Evolutionary conservation across 2,113 vertebrate species (phyloP).

Genomic region (Hydropotes inermis): DNA sequence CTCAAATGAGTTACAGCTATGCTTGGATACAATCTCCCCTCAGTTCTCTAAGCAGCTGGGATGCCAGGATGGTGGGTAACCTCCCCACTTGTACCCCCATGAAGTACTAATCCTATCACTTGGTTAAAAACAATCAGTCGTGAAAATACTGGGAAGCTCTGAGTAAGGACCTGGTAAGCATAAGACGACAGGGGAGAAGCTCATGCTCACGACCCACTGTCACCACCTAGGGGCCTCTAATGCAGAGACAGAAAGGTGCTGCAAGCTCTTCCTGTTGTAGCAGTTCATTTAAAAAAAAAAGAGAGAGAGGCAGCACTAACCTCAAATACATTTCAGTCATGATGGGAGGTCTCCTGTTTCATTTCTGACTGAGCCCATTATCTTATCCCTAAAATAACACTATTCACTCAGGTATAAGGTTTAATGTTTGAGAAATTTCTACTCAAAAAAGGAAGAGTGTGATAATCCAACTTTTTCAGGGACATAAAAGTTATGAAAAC

Average conservation of each 20-base stretch:
- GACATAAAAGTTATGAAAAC: neutral
- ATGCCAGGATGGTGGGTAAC: neutral
- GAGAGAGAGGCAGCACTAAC: neutral
- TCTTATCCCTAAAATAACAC: neutral
- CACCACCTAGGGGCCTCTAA: neutral
- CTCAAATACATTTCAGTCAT: neutral
- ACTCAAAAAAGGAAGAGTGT: neutral
- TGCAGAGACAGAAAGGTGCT: neutral
- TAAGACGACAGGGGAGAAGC: neutral
- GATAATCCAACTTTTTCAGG: neutral
- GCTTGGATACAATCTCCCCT: neutral
- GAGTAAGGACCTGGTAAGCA: neutral
- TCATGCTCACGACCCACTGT: neutral
- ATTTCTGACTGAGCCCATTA: neutral
- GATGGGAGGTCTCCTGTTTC: neutral
- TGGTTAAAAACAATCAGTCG: slow-evolving; percentile 40
- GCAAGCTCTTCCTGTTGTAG: neutral
- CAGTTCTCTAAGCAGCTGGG: neutral
- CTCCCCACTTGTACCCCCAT: neutral
- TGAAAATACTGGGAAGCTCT: neutral
- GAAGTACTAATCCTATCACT: neutral
- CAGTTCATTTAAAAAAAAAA: neutral
- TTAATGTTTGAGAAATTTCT: slow-evolving; percentile 35
- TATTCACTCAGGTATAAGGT: neutral
- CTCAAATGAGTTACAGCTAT: neutral